Base-by-base conservation (phyloP, 2,888 invertebrate species). In the Pinctada fucata region DNA sequence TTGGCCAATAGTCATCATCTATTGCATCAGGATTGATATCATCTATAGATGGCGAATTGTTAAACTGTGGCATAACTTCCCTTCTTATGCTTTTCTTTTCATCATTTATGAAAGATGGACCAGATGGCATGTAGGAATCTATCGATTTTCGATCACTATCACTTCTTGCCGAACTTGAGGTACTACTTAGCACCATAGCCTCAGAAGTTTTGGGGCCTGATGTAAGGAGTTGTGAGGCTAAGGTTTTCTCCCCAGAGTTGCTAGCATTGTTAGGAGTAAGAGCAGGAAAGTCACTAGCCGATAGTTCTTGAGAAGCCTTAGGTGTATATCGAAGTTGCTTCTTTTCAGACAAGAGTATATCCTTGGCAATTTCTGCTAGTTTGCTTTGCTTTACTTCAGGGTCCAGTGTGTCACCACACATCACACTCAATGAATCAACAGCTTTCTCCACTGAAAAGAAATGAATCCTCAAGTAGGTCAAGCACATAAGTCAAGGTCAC, bases 371-470 rank as follows among this genome's bases (percentile, higher is more conserved):
- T 65, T 75, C 68, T 8, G 75, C 67, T 4, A 82, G 66, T 58
- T 68, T 78, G 74, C 74, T 82, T 45, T 82, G 83, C 70, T 80
- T 81, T 58, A 51, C 72, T 31, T 75, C 73, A 64, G 81, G 74
- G 31, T 76, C 79, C 16, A 81, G 78, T 31, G 67, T 78, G 48
- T 75, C 79, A 65, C 82, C 86, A 70, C 79, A 82, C 75, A 88
- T 80, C 13, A 72, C 50, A 16, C 86, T 71, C 45, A 89, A 78
- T 8, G 82, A 85, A 64, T 89, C 88, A 45, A 89, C 80, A 5
- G 88, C 86, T 72, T 86, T 84, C 31, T 87, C 87, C 63, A 84
- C 90, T 90, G 83, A 6, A 82, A 84, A 6, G 63, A 47, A 74
- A 50, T 67, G 13, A 68, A 76, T 58, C 6, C 48, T 65, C n/a